Evolutionary conservation across 1,140 invertebrate species (phyloP).

Genomic region (Leptinotarsa defecta): DNA sequence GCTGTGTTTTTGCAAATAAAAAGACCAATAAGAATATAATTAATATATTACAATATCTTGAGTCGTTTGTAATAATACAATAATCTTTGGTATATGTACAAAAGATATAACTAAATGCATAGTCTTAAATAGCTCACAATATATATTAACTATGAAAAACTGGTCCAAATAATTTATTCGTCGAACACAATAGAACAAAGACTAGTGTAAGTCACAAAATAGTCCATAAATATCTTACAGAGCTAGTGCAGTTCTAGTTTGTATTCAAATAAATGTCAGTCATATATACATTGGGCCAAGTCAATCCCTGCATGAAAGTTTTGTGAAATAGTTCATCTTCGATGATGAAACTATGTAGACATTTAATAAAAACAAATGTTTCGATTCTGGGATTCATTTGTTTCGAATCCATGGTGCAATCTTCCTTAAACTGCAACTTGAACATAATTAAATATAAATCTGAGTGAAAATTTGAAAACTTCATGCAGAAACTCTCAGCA

Average conservation of each 20-base stretch:
- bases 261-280: constrained; percentile 6
- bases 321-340: too few species aligned
- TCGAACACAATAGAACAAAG: constrained; percentile 14
- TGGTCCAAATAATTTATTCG: constrained; percentile 26
- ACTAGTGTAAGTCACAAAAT: constrained; percentile 27
- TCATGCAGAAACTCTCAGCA: too few species aligned
- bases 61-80: constrained; percentile 26
- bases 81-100: constrained; percentile 46
- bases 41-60: constrained; percentile 10
- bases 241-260: background rate
- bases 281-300: background rate
- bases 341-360: too few species aligned
- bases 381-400: too few species aligned
- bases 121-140: constrained; percentile 25
- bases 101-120: constrained; percentile 39
- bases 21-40: constrained; percentile 13
- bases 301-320: too few species aligned
- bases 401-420: too few species aligned
- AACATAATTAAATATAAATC: too few species aligned
- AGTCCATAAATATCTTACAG: constrained; percentile 16
- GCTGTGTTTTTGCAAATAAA: background rate
- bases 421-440: too few species aligned
- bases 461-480: too few species aligned
- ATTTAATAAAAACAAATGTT: too few species aligned
- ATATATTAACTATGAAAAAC: constrained; percentile 15